These are phyloP conservation scores for Allolobophora icterica DNA, from an alignment of 2,888 invertebrate species.

Conservation along the genomic window DNA sequence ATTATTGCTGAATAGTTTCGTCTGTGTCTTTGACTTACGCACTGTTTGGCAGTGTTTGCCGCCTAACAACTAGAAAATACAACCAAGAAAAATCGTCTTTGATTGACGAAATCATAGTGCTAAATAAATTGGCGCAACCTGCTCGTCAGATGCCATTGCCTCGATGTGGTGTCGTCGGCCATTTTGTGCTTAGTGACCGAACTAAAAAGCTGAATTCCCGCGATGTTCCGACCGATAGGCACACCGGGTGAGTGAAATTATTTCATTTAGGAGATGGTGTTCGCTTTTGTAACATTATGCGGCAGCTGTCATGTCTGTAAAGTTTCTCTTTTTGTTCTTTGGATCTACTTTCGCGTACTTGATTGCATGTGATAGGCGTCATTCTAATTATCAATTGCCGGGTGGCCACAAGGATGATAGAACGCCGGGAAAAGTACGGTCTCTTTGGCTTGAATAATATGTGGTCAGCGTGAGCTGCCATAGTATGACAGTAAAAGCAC, in stretches of 20 bases:
- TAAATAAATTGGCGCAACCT: background rate
- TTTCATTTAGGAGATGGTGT: background rate
- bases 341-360: background rate
- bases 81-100: too few species aligned
- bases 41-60: too few species aligned
- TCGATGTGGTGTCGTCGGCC: conserved; percentile 3
- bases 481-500: background rate
- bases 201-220: conserved; percentile 6
- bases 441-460: background rate
- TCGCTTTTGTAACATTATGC: background rate
- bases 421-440: background rate
- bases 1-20: too few species aligned
- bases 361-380: background rate
- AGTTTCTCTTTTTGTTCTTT: background rate
- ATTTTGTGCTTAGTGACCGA: conserved; percentile 21
- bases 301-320: background rate
- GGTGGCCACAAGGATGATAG: background rate
- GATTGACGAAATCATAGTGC: background rate
- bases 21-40: too few species aligned
- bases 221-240: conserved; percentile 28
- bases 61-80: too few species aligned
- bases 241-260: background rate
- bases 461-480: background rate
- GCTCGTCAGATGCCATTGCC: background rate
- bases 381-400: conserved; percentile 10